A percentile compares a stretch with the other conserved stretches of the same genome.
phyloP scores from a whole-genome alignment of 2,888 invertebrate species.

The Eupithecia abbreviata region DNA sequence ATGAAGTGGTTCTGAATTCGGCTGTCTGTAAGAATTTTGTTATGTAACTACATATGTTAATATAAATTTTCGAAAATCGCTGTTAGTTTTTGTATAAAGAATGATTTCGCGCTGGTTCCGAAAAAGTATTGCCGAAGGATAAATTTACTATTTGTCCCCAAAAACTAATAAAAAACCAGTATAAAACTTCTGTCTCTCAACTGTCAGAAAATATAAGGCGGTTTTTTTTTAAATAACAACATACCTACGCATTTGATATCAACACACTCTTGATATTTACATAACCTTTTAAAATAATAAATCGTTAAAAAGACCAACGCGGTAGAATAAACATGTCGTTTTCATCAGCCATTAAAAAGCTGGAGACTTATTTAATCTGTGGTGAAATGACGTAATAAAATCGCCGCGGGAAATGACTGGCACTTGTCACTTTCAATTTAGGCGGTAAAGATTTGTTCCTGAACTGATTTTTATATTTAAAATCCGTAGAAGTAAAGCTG shows the following conservation, averaged over 20 bases:
- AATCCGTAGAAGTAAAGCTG: neutral
- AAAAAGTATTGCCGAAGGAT: neutral
- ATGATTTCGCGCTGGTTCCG: neutral
- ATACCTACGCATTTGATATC: neutral
- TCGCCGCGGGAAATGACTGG: neutral
- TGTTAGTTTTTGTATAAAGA: neutral
- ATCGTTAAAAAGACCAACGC: neutral
- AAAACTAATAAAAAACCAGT: no score
- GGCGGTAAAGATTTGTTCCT: neutral
- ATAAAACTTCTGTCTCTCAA: no score
- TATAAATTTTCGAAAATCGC: neutral
- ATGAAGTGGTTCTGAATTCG: no score
- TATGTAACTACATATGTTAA: no score
- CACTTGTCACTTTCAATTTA: neutral
- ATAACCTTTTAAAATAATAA: constrained; percentile 8
- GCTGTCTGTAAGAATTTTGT: no score
- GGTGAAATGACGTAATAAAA: constrained; percentile 5
- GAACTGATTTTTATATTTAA: neutral
- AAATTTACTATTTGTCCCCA: no score
- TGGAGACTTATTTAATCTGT: constrained; percentile 2
- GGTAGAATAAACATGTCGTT: neutral
- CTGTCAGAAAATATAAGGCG: no score
- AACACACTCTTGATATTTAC: neutral
- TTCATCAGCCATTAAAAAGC: neutral
- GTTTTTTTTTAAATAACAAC: no score